A percentile compares a stretch with the other conserved stretches of the same genome.
These are phyloP conservation scores for Tinamus major DNA, from an alignment of 2,797 vertebrate genomes.

Conservation along the genomic window DNA sequence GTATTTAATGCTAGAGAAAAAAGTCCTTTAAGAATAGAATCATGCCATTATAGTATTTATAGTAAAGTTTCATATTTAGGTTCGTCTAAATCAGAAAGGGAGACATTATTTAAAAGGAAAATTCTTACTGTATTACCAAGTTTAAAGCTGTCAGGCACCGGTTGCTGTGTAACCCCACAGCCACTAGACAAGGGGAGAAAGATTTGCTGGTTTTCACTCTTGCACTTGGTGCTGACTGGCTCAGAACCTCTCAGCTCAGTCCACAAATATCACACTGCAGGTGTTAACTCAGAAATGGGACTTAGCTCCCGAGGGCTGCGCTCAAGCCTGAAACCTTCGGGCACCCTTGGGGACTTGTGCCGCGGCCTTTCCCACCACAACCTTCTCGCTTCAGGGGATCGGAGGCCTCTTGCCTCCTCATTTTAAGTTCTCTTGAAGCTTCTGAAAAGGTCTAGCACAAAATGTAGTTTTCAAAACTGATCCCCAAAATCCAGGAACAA, in stretches of 20 bases:
- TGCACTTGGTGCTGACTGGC: background rate
- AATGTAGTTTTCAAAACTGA: background rate
- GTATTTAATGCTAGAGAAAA: background rate
- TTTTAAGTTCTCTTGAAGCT: background rate
- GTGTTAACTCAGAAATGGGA: background rate
- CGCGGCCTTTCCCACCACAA: background rate
- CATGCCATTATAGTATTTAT: background rate
- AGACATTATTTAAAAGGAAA: background rate
- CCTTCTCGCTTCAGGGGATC: background rate
- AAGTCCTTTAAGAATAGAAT: background rate
- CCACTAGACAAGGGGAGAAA: background rate
- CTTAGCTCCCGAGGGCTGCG: background rate
- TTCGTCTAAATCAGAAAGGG: background rate
- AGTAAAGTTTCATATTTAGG: background rate
- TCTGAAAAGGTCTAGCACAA: background rate
- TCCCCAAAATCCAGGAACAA: background rate
- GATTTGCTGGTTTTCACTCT: background rate
- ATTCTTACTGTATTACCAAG: background rate
- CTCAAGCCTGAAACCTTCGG: fast-evolving
- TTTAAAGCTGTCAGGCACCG: background rate
- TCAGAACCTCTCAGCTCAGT: background rate
- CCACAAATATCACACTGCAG: too few species aligned
- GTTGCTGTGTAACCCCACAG: background rate
- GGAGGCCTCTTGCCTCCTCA: background rate
- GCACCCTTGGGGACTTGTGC: background rate